Evolutionary conservation across 92 coral and sea anemone species (phyloP).

Genomic region (Umimayanthus chanpuru): DNA sequence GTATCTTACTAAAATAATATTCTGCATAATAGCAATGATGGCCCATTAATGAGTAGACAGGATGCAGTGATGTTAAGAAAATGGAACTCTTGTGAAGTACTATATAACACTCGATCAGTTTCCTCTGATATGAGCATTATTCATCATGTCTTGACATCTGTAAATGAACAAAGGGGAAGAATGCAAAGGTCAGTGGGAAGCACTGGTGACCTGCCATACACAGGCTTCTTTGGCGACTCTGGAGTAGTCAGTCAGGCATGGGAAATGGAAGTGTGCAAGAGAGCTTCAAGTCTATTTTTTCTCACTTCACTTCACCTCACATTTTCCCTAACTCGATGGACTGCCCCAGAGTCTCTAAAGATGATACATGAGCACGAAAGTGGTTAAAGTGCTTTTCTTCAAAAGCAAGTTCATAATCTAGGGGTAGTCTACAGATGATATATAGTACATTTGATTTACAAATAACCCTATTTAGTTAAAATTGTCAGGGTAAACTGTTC

Average conservation of each 20-base stretch:
- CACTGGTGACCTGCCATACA: background rate
- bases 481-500: no score
- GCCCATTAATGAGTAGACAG: background rate
- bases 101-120: conserved; percentile 3
- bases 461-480: no score
- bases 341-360: no score
- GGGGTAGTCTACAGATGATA: background rate
- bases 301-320: no score
- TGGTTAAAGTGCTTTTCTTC: no score
- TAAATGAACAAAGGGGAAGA: conserved; percentile 28
- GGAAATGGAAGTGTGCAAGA: background rate
- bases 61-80: conserved; percentile 4
- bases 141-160: conserved; percentile 37
- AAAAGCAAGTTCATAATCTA: background rate
- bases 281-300: no score
- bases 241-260: background rate
- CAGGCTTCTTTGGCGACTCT: background rate
- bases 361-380: background rate
- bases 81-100: background rate
- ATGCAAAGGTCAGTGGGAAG: conserved; percentile 15
- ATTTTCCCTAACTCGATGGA: no score
- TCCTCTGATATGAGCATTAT: conserved; percentile 10
- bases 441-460: no score
- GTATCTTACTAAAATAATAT: conserved; percentile 29
- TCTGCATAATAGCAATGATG: conserved; percentile 7